These are phyloP conservation scores for Mus musculus DNA, from an alignment of 2,113 vertebrate genomes.

Conservation along the genomic window GRCm39 chr16:7516001-7516500, in stretches of 20 bases:
- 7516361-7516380: conserved; percentile 43
- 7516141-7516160: too few relatives aligned
- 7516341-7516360: background rate
- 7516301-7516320: background rate
- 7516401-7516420: background rate
- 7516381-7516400: conserved; percentile 52
- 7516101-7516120: background rate
- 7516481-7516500: background rate
- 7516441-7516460: background rate
- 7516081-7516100: too few relatives aligned
- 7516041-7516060: background rate
- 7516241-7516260: background rate
- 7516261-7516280: background rate
- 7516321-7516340: background rate
- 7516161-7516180: background rate
- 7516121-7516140: background rate
- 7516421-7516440: background rate
- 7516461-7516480: background rate
- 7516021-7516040: background rate
- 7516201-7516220: background rate
- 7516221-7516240: background rate
- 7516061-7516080: background rate
- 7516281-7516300: background rate
- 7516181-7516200: background rate
- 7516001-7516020: background rate